These are phyloP conservation scores for Trissolcus japonicus DNA, from an alignment of 2,888 invertebrate genomes.

Conservation along the genomic window DNA sequence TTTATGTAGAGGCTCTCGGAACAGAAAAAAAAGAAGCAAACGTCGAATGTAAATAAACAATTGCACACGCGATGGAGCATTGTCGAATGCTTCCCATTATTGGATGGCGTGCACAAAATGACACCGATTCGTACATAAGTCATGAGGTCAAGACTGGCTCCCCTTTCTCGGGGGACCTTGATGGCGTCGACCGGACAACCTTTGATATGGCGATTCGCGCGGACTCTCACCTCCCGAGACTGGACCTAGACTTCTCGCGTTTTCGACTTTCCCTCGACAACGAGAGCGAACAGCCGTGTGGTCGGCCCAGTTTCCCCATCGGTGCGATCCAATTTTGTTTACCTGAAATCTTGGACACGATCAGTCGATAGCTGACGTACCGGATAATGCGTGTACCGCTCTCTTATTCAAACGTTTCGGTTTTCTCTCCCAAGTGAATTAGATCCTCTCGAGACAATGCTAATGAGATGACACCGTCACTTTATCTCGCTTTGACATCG, in stretches of 20 bases:
- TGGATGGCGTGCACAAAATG: too few species aligned
- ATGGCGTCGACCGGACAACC: background rate
- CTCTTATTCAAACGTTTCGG: slow-evolving; percentile 23
- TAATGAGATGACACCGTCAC: slow-evolving; percentile 33
- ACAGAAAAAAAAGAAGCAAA: too few species aligned
- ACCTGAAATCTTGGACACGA: slow-evolving; percentile 53
- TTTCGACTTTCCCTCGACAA: slow-evolving; percentile 56
- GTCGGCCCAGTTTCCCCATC: slow-evolving; percentile 52
- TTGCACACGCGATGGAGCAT: too few species aligned
- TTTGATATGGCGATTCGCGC: background rate
- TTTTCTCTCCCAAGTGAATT: slow-evolving; percentile 8
- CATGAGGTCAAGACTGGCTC: too few species aligned
- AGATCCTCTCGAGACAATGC: slow-evolving; percentile 36
- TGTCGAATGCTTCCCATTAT: too few species aligned
- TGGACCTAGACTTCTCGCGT: slow-evolving; percentile 9
- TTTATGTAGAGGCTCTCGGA: too few species aligned
- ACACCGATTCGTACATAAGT: too few species aligned
- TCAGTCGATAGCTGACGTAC: slow-evolving; percentile 47
- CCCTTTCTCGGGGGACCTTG: too few species aligned
- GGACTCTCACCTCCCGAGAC: too few species aligned
- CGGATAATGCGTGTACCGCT: slow-evolving; percentile 23
- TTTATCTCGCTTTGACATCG: slow-evolving; percentile 26
- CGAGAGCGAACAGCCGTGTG: slow-evolving; percentile 38
- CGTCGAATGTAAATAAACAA: too few species aligned
- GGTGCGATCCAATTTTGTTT: slow-evolving; percentile 53